Evolutionary conservation across 2,888 invertebrate species (phyloP).

Genomic region (Mythimna ferrago): DNA sequence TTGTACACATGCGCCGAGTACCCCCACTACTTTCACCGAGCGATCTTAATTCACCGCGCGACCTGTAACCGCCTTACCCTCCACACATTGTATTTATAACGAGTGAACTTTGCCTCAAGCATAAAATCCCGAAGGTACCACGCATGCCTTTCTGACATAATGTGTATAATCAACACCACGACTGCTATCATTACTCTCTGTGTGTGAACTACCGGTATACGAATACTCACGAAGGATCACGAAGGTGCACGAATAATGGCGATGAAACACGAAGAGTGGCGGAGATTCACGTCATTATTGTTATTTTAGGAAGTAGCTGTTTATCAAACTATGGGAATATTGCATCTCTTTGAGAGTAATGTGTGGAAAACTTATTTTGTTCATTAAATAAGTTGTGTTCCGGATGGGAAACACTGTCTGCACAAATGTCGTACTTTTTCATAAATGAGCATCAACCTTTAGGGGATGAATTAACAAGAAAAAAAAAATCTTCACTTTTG

Average conservation of each 20-base stretch:
- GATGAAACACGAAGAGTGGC: background rate
- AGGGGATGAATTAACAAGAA: too few species aligned
- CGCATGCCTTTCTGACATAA: conserved; percentile 43
- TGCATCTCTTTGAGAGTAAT: background rate
- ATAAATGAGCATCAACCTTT: too few species aligned
- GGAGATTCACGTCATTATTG: conserved; percentile 2
- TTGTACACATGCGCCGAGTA: too few species aligned
- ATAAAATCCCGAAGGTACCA: conserved; percentile 27
- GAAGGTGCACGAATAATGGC: conserved; percentile 21
- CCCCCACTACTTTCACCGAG: too few species aligned
- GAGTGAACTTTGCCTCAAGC: conserved; percentile 7
- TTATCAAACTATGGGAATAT: conserved; percentile 17
- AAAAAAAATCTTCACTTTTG: too few species aligned
- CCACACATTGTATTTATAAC: background rate
- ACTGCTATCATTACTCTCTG: conserved; percentile 17
- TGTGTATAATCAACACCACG: conserved; percentile 31
- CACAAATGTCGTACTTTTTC: too few species aligned
- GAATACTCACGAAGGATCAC: conserved; percentile 23
- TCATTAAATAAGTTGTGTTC: background rate
- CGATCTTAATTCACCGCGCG: too few species aligned
- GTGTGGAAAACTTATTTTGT: background rate
- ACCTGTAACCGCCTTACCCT: too few species aligned
- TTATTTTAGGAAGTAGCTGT: background rate
- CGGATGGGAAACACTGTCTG: too few species aligned
- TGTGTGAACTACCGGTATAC: conserved; percentile 43